These are phyloP conservation scores for Cheiracanthium punctorium DNA, from an alignment of 2,888 invertebrate genomes.

Conservation along the genomic window DNA sequence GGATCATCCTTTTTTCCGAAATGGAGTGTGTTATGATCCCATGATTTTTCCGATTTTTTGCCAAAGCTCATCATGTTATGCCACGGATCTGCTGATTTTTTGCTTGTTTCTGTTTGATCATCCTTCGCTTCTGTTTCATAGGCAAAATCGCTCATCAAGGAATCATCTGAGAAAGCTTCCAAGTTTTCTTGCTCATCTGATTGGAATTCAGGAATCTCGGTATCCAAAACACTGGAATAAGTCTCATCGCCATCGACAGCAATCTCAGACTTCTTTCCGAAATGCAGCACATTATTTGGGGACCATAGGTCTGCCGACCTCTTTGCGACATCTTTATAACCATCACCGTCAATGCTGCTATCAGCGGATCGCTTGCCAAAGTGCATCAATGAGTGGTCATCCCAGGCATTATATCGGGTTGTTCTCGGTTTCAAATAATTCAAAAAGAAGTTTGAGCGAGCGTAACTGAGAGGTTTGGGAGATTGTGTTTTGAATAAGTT, in stretches of 20 bases:
- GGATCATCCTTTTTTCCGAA: not conserved
- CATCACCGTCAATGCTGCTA: not conserved
- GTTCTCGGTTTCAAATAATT: constrained; percentile 44
- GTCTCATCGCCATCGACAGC: not conserved
- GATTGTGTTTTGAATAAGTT: constrained; percentile 36
- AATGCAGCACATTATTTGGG: not conserved
- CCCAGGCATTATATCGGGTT: constrained; percentile 41
- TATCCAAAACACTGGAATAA: not conserved
- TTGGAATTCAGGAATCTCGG: not conserved
- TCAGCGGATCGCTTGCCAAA: constrained; percentile 44
- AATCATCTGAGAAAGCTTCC: not conserved
- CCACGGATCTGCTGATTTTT: constrained; percentile 17
- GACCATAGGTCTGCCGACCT: not conserved
- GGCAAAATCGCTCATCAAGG: not conserved
- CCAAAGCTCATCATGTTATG: constrained; percentile 37
- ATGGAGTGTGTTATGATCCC: constrained; percentile 35
- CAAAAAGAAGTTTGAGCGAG: constrained; percentile 43
- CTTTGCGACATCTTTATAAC: not conserved
- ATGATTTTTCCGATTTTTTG: constrained; percentile 30
- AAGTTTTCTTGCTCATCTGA: no score
- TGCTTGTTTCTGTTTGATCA: not conserved
- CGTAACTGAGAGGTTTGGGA: constrained; percentile 31
- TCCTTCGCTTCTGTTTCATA: not conserved
- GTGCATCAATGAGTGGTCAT: constrained; percentile 62
- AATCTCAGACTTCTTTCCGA: not conserved